Base-by-base conservation (phyloP, 2,113 vertebrate genomes). In the Oncorhynchus nerka region DNA sequence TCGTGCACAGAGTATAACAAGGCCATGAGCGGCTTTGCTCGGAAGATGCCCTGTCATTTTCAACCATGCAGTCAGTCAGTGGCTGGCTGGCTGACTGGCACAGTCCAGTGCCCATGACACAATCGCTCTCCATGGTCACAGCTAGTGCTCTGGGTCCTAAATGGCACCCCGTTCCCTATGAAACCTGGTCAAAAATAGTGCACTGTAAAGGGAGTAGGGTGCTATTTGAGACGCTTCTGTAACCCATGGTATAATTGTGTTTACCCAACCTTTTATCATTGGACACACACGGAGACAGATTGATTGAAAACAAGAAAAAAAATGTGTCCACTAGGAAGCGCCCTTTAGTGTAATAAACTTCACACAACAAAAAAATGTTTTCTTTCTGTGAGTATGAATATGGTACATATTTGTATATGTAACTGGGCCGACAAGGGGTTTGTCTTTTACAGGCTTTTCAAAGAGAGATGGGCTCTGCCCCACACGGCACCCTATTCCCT, bases 11-110 rank as follows among this genome's bases (percentile, higher is more conserved):
- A n/a, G 65, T 68, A 79, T 81, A 59, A 82, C 82, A 76, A 82
- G 76, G 51, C 51, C 51, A 81, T 71, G 34, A 76, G 66, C 30
- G 48, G 39, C 55, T 65, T 68, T 79, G 79, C 72, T 64, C 71
- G 69, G 5, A 7, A 30, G 67, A 57, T 59, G 65, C 45, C 75
- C 82, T 87, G 83, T 88, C 81, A 89, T 88, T 79, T 81, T 75
- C 76, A 71, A 68, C 78, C 30, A 68, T 22, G 79, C 62, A 49
- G 49, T 19, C 64, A 66, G 79, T 61, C 74, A 24, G 24, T 28
- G 4, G 51, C 22, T 32, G 70, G 19, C 49, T 30, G 26, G 51
- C 61, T 77, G 66, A 71, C 75, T 69, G 84, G 78, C 74, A 82
- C 65, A 26, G 2, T 68, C 71, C 68, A 12, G 66, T 24, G 0